Conservation (phyloP, 2,888 invertebrate species). For the Macrostomum cliftonense region DNA sequence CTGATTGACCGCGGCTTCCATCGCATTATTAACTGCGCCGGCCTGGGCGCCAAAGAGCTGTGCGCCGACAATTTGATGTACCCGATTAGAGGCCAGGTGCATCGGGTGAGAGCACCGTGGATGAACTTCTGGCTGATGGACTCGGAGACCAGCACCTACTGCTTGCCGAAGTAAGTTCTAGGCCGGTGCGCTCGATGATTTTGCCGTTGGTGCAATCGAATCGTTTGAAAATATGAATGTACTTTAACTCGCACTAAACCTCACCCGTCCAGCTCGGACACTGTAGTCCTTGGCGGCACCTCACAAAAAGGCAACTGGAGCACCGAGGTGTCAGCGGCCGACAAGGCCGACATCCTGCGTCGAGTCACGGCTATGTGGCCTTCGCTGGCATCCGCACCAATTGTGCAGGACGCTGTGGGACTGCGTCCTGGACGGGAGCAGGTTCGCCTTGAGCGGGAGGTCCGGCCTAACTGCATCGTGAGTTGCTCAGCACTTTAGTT, state of each 20-base stretch:
- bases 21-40: slow-evolving; percentile 13
- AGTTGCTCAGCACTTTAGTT: not conserved
- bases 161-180: not conserved
- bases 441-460: slow-evolving; percentile 5
- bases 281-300: too few relatives aligned
- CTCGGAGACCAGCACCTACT: not conserved
- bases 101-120: slow-evolving; percentile 8
- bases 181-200: too few relatives aligned
- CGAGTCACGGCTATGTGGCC: not conserved
- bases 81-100: slow-evolving; percentile 10
- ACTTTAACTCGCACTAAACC: too few relatives aligned
- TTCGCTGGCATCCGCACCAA: not conserved
- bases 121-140: not conserved
- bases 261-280: too few relatives aligned
- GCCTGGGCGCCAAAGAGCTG: slow-evolving; percentile 9
- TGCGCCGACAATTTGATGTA: slow-evolving; percentile 8
- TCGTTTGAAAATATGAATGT: too few relatives aligned
- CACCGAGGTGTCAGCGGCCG: too few relatives aligned
- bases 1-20: not conserved
- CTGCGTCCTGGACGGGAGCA: slow-evolving; percentile 3
- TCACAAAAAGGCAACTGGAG: too few relatives aligned
- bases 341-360: too few relatives aligned
- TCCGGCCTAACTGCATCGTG: not conserved
- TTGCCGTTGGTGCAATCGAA: too few relatives aligned
- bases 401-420: slow-evolving; percentile 4